Percentiles rank a stretch among this genome's conserved stretches.
Evolutionary conservation across 2,888 invertebrate species (phyloP).

Genomic region (Hypsopygia costalis): DNA sequence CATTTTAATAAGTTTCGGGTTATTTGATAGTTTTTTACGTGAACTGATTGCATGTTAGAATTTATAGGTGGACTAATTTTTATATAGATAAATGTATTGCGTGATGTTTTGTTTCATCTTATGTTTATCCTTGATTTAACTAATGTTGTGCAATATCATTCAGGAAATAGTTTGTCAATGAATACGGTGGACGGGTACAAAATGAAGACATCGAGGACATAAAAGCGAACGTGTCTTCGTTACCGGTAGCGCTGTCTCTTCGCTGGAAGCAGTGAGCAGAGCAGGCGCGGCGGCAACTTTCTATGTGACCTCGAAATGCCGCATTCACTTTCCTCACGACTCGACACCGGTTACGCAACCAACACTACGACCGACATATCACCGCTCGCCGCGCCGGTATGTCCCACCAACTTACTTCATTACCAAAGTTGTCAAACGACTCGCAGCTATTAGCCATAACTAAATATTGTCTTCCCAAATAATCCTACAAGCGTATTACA

Average conservation of each 20-base stretch:
- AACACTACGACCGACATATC: constrained; percentile 66
- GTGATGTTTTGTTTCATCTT: constrained; percentile 28
- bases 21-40: constrained; percentile 35
- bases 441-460: constrained; percentile 29
- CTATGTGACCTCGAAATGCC: constrained; percentile 78
- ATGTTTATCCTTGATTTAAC: too few relatives aligned
- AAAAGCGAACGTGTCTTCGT: constrained; percentile 34
- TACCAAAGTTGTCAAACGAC: constrained; percentile 36
- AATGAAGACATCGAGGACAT: constrained; percentile 2
- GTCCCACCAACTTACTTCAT: constrained; percentile 27
- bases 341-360: constrained; percentile 75
- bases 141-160: not conserved
- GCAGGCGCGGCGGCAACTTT: constrained; percentile 64
- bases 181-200: not conserved
- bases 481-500: constrained; percentile 37
- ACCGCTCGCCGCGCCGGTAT: constrained; percentile 30
- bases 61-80: constrained; percentile 33
- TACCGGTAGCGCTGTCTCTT: constrained; percentile 29
- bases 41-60: constrained; percentile 34
- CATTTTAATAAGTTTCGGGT: constrained; percentile 46
- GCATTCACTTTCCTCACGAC: constrained; percentile 77
- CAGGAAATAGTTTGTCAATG: not conserved
- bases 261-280: constrained; percentile 34
- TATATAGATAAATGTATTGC: constrained; percentile 28
- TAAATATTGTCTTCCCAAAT: constrained; percentile 35